Base-by-base conservation (phyloP, 2,113 vertebrate genomes). In the Bettongia penicillata region DNA sequence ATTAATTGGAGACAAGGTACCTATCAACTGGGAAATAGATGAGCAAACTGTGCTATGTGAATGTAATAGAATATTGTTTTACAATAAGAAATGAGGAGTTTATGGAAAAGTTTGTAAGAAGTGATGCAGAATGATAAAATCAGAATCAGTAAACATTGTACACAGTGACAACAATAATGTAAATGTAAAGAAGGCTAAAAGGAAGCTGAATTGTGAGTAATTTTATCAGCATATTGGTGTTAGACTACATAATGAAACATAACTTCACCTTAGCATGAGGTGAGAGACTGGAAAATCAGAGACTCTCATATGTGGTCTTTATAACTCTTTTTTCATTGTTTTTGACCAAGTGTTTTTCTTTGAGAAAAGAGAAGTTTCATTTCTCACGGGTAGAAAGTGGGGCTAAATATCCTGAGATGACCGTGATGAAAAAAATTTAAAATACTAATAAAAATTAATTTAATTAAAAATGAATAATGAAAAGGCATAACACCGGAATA, bases 391-490 rank as follows among this genome's bases (percentile, higher is more conserved):
- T 23, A 84, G 19, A 84, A 84, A n/a, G n/a, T 84, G 68, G 19
- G 19, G 7, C 16, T 84, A 84, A 84, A 43, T 84, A 84, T 84
- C 7, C 68, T 43, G 16, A 43, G 68, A 84, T 43, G n/a, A 84
- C 16, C 19, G 43, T 43, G 5, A 84, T 84, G 31, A n/a, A 84
- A 23, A 84, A 43, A 84, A 43, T 23, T n/a, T 77, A 93, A 19
- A 43, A 19, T 94, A 77, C 68, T 51, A 91, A 0, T 57, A 25
- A 50, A 47, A 52, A 8, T 93, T 93, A 23, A 93, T 95, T 95
- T 49, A 92, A 2, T 93, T 97, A 90, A 12, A 49, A 11, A 8
- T 94, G 0, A 91, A 53, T 94, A 84, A 26, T 89, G 68, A n/a
- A 89, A 47, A 0, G 94, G 2, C 61, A 89, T 37, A 93, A 91